Evolutionary conservation across 2,888 invertebrate species (phyloP).

Genomic region (Pristionchus arcanus): DNA sequence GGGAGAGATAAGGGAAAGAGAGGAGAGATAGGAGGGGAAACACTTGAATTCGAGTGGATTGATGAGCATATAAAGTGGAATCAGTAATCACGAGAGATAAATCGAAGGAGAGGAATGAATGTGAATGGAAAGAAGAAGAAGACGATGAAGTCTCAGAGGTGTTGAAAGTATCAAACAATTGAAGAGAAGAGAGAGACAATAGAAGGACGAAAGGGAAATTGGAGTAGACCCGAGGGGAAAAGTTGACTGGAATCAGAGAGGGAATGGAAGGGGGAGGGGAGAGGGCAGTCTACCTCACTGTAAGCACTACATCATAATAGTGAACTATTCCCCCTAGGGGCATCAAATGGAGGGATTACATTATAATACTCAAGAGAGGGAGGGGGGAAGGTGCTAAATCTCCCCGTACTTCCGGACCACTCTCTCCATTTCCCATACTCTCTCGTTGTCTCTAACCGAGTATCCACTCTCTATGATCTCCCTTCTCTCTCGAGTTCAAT

Average conservation of each 20-base stretch:
- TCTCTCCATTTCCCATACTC: slow-evolving; percentile 4
- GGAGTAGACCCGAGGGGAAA: background rate
- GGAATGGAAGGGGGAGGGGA: too few relatives aligned
- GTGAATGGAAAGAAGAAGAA: background rate
- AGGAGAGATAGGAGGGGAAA: background rate
- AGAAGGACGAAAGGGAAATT: background rate
- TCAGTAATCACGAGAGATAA: background rate
- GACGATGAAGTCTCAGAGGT: background rate
- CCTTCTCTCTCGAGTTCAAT: background rate
- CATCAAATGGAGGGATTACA: background rate
- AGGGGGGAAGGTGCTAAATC: background rate
- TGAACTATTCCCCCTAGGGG: background rate
- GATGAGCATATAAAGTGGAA: too few relatives aligned
- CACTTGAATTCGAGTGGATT: background rate
- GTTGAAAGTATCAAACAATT: slow-evolving; percentile 17
- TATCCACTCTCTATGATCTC: background rate
- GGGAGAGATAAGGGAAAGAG: background rate
- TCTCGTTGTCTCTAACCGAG: background rate
- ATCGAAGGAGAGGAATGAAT: background rate
- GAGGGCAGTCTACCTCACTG: background rate
- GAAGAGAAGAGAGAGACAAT: slow-evolving; percentile 19
- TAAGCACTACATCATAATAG: background rate
- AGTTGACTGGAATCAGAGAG: slow-evolving; percentile 8
- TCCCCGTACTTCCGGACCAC: background rate
- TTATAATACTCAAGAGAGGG: background rate